A percentile compares a stretch with the other conserved stretches of the same genome.
phyloP scores from a whole-genome alignment of 1,140 invertebrate species.

The Tyrophagus putrescentiae region DNA sequence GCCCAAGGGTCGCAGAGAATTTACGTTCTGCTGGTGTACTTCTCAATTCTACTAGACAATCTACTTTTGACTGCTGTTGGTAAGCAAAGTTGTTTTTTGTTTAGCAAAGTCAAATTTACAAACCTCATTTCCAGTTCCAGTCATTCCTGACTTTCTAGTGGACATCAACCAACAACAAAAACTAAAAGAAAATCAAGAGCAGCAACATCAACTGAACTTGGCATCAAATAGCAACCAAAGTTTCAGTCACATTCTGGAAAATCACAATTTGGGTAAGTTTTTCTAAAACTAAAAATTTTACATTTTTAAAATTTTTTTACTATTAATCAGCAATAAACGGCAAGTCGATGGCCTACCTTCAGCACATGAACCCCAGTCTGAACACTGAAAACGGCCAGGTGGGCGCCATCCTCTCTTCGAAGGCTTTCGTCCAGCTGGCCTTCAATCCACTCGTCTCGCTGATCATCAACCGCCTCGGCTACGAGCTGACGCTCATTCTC shows the following conservation, averaged over 20 bases:
- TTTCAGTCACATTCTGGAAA: background rate
- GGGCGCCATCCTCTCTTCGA: conserved; percentile 64
- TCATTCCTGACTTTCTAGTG: conserved; percentile 15
- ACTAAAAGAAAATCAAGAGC: background rate
- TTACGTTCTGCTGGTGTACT: conserved; percentile 21
- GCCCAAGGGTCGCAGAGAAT: conserved; percentile 10
- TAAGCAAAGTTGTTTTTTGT: conserved; percentile 1
- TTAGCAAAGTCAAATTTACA: too few species aligned
- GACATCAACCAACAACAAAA: background rate
- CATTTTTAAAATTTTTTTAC: too few species aligned
- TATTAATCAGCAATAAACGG: conserved; percentile 4
- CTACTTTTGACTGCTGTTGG: conserved; percentile 24
- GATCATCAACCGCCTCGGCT: conserved; percentile 53
- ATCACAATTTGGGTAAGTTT: background rate
- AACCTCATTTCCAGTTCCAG: conserved; percentile 5
- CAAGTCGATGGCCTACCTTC: background rate
- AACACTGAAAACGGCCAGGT: conserved; percentile 53
- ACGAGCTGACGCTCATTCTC: conserved; percentile 43
- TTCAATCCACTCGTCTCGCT: conserved; percentile 65
- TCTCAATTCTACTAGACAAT: conserved; percentile 25
- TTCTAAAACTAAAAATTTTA: too few species aligned
- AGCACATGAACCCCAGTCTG: background rate
- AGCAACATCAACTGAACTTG: background rate
- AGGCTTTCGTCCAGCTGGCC: conserved; percentile 67
- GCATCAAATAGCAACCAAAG: background rate